Conservation (phyloP, 2,113 vertebrate genomes). For the Ciconia boyciana region DNA sequence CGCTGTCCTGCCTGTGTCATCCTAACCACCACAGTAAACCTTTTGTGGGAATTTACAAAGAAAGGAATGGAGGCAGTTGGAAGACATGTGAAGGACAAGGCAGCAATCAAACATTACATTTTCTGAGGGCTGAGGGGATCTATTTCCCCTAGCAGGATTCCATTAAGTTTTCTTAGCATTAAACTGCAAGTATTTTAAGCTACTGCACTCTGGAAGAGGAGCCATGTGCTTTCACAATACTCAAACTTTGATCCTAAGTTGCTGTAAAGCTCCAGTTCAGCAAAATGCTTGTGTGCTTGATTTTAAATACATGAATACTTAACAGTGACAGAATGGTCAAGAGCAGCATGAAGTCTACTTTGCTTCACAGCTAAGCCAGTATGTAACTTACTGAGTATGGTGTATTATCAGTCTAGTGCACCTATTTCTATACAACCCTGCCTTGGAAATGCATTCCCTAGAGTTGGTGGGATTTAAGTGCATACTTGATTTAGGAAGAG, state of each 20-base stretch:
- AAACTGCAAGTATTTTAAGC: slow-evolving; percentile 42
- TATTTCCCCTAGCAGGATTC: neutral
- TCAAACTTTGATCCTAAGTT: slow-evolving; percentile 53
- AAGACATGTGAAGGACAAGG: neutral
- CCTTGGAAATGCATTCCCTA: slow-evolving; percentile 1
- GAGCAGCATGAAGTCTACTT: slow-evolving; percentile 58
- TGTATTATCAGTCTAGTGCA: slow-evolving; percentile 38
- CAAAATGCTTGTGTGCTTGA: slow-evolving; percentile 44
- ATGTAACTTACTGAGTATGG: slow-evolving; percentile 34
- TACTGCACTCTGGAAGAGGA: slow-evolving; percentile 24
- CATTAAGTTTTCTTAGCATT: slow-evolving; percentile 43
- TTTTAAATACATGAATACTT: slow-evolving; percentile 63
- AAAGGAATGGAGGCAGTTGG: neutral
- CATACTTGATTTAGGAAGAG: slow-evolving; percentile 29
- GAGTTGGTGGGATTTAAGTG: slow-evolving; percentile 20
- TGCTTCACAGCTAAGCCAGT: slow-evolving; percentile 48
- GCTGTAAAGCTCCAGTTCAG: slow-evolving; percentile 53
- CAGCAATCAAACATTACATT: neutral
- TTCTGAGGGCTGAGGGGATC: neutral
- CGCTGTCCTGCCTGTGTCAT: neutral
- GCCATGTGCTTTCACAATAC: slow-evolving; percentile 9
- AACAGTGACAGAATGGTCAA: slow-evolving; percentile 50
- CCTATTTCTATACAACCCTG: slow-evolving; percentile 26
- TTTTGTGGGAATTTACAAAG: neutral
- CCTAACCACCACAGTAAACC: neutral